Evolutionary conservation across 2,888 invertebrate species (phyloP).

Genomic region (Nephrocerus scutellatus): DNA sequence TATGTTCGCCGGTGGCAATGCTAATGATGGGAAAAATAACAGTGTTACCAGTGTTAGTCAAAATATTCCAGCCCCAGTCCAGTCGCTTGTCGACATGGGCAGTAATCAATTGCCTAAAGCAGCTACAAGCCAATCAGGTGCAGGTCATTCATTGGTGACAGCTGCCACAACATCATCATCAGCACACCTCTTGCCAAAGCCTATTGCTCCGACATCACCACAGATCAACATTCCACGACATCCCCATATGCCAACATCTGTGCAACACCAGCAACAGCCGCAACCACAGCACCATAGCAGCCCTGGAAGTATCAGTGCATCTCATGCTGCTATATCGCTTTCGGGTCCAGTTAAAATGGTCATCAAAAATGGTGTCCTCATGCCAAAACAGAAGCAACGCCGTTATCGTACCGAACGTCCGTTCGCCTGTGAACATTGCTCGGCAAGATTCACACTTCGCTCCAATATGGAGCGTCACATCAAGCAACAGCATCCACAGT

Average conservation of each 20-base stretch:
- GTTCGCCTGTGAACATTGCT: constrained; percentile 84
- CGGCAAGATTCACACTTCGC: constrained; percentile 81
- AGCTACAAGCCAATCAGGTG: constrained; percentile 1
- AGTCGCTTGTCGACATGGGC: constrained; percentile 12
- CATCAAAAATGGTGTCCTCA: constrained; percentile 80
- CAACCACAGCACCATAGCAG: no score
- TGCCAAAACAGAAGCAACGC: constrained; percentile 87
- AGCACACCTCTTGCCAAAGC: constrained; percentile 6
- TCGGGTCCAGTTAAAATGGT: constrained; percentile 70
- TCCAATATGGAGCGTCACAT: constrained; percentile 94
- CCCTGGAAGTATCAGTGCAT: no score
- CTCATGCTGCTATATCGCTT: constrained; percentile 39
- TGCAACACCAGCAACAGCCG: constrained; percentile 17
- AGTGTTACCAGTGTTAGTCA: constrained; percentile 7
- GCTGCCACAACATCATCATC: constrained; percentile 10
- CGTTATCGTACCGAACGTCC: constrained; percentile 85
- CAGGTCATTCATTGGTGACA: no score
- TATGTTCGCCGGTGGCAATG: constrained; percentile 25
- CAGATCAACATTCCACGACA: constrained; percentile 20
- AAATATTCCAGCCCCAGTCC: constrained; percentile 9
- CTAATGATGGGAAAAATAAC: constrained; percentile 1
- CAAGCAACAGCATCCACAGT: constrained; percentile 88
- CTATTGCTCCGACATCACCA: constrained; percentile 15
- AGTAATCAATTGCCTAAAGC: not conserved
- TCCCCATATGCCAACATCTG: constrained; percentile 11